Evolutionary conservation across 2,888 invertebrate genomes (phyloP).

Genomic region (Agrochola lychnidis): DNA sequence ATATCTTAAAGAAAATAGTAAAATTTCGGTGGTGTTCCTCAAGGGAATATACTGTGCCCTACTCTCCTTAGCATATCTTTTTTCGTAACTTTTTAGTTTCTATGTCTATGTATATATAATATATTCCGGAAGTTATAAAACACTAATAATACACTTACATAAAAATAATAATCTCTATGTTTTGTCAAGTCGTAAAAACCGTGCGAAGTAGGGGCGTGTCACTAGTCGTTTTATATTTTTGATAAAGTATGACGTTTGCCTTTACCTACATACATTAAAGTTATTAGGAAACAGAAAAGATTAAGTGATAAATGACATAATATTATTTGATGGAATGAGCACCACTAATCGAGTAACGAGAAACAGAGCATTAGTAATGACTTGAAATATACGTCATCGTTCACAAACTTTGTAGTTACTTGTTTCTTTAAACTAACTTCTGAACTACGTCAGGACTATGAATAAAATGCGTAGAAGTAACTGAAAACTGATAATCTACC

Average conservation of each 20-base stretch:
- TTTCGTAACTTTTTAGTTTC: background rate
- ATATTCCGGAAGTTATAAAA: background rate
- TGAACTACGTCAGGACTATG: background rate
- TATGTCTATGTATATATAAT: background rate
- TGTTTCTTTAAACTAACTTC: conserved; percentile 4
- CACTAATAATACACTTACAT: background rate
- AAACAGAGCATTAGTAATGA: conserved; percentile 1
- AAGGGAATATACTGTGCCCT: conserved; percentile 11
- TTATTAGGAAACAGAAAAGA: background rate
- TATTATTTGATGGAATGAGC: background rate
- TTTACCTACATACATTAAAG: background rate
- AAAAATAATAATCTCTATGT: background rate
- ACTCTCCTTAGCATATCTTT: no score
- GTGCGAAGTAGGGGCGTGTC: background rate
- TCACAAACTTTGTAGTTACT: conserved; percentile 1
- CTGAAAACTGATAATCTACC: background rate
- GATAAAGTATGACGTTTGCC: background rate
- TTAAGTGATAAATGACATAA: background rate
- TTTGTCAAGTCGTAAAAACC: background rate
- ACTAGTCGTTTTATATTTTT: background rate
- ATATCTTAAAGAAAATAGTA: background rate
- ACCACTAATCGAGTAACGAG: background rate
- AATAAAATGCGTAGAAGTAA: background rate
- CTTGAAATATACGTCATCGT: conserved; percentile 6
- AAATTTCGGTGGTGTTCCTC: background rate